Conservation (phyloP, 2,888 invertebrate genomes). For the Drosophila engyochracea region DNA sequence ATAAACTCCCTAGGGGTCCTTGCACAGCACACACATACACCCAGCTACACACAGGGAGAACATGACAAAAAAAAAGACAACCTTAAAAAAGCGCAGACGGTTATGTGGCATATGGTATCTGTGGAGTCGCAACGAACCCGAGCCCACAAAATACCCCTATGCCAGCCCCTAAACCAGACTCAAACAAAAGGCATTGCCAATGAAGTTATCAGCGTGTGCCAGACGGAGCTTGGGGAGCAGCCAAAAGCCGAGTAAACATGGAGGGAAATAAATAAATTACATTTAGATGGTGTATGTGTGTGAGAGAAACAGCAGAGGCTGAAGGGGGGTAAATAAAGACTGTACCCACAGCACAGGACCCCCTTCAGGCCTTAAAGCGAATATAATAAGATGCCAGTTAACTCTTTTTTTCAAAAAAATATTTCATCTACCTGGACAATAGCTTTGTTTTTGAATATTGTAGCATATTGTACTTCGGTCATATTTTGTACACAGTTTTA, state of each 20-base stretch:
- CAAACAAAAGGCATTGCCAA: slow-evolving; percentile 70
- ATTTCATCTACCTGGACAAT: neutral
- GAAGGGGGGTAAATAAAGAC: neutral
- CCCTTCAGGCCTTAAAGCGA: neutral
- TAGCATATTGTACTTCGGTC: neutral
- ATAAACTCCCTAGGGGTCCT: slow-evolving; percentile 71
- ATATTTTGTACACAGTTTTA: neutral
- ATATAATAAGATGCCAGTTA: neutral
- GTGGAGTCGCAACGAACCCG: slow-evolving; percentile 25
- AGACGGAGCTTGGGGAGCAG: slow-evolving; percentile 74
- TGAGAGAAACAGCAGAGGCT: neutral
- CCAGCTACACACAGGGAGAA: slow-evolving; percentile 30
- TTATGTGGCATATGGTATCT: slow-evolving; percentile 53
- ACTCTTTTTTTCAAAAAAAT: neutral
- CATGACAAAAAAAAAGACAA: slow-evolving; percentile 39
- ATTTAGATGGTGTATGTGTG: slow-evolving; percentile 28
- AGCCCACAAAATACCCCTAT: slow-evolving; percentile 16
- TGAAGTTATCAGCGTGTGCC: slow-evolving; percentile 77
- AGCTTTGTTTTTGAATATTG: neutral
- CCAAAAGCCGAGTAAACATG: slow-evolving; percentile 61
- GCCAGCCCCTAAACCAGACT: slow-evolving; percentile 35
- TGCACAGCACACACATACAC: slow-evolving; percentile 38
- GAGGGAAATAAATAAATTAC: slow-evolving; percentile 75
- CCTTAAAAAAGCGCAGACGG: slow-evolving; percentile 48
- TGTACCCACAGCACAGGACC: neutral